Percentiles rank a stretch among this genome's conserved stretches.
Evolutionary conservation across 2,113 vertebrate species (phyloP).

Genomic region (Ophiodon elongatus): DNA sequence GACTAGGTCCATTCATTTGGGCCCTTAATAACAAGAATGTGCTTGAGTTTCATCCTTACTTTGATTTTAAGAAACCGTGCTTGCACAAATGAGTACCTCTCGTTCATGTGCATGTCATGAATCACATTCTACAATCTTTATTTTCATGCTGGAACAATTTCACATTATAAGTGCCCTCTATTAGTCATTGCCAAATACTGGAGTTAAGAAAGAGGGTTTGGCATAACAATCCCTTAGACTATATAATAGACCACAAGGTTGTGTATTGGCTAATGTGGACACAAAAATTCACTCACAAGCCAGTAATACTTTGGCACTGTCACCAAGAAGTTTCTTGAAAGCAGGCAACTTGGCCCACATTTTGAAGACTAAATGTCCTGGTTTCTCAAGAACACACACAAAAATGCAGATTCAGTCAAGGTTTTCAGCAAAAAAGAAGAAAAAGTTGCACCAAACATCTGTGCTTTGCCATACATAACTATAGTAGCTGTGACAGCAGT

Average conservation of each 20-base stretch:
- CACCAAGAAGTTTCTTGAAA: conserved; percentile 17
- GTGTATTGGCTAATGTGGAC: background rate
- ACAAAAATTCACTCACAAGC: background rate
- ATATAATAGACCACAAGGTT: conserved; percentile 13
- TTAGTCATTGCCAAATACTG: conserved; percentile 33
- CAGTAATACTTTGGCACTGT: conserved; percentile 11
- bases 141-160: conserved; percentile 38
- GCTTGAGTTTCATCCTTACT: conserved; percentile 47
- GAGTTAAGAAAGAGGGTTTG: conserved; percentile 28
- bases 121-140: conserved; percentile 31
- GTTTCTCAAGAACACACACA: background rate
- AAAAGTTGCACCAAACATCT: background rate
- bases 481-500: background rate
- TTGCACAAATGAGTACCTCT: background rate
- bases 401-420: background rate
- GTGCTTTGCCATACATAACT: background rate
- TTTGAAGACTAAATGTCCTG: background rate
- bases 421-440: background rate
- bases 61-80: conserved; percentile 31
- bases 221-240: conserved; percentile 30
- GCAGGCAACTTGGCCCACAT: conserved; percentile 6
- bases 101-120: conserved; percentile 33
- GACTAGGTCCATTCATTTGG: conserved; percentile 3
- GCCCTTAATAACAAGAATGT: conserved; percentile 20
- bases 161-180: conserved; percentile 30